These are phyloP conservation scores for Pseudorectes ferrugineus DNA, from an alignment of 2,113 vertebrate genomes.

Conservation along the genomic window DNA sequence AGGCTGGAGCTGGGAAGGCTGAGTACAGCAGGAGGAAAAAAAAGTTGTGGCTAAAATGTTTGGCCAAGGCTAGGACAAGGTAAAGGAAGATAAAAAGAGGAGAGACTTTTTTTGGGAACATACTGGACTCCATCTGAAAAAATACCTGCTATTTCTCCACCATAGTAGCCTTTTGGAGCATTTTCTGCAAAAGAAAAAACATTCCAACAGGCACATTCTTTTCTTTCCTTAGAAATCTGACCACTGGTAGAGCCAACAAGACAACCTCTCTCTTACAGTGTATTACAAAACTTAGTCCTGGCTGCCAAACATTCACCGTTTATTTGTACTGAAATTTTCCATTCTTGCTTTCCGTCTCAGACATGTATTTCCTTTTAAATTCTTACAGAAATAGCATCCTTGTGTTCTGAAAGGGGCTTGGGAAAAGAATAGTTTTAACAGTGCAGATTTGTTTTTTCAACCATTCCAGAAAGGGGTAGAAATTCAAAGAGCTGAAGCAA, in stretches of 20 bases:
- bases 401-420: slow-evolving; percentile 13
- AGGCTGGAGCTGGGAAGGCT: neutral
- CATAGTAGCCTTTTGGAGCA: neutral
- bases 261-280: neutral
- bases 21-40: neutral
- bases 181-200: neutral
- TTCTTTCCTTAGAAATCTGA: slow-evolving; percentile 12
- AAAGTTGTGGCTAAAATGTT: neutral
- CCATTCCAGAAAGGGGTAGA: neutral
- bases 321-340: slow-evolving; percentile 51
- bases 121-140: neutral
- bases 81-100: neutral
- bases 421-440: slow-evolving; percentile 37
- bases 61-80: neutral
- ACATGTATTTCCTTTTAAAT: slow-evolving; percentile 54
- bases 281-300: slow-evolving; percentile 2
- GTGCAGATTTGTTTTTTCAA: neutral
- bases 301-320: slow-evolving; percentile 46
- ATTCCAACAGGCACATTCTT: neutral
- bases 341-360: slow-evolving; percentile 13
- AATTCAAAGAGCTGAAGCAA: neutral
- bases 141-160: neutral
- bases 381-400: slow-evolving; percentile 47
- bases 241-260: neutral
- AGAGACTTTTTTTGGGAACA: neutral